A percentile compares a stretch with the other conserved stretches of the same genome.
Conservation (phyloP, 2,113 vertebrate species). For the Rhagologus leucostigma region DNA sequence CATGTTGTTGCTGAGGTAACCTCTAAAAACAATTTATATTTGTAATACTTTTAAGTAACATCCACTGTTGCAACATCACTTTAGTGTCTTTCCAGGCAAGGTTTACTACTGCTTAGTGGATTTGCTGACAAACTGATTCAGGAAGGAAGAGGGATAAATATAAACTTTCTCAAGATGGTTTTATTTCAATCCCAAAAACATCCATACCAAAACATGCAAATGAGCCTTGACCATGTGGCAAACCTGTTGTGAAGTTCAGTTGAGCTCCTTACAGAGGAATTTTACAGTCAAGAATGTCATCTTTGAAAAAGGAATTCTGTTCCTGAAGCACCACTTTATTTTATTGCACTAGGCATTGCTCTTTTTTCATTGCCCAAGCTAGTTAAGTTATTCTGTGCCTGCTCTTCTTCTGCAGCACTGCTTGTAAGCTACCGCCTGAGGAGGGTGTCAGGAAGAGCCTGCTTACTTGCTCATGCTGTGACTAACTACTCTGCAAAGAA, state of each 20-base stretch:
- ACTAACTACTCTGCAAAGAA: background rate
- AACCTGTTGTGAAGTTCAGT: background rate
- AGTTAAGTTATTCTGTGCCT: background rate
- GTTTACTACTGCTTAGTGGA: background rate
- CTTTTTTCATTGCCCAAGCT: background rate
- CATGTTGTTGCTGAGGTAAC: background rate
- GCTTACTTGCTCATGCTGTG: background rate
- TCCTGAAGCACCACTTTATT: background rate
- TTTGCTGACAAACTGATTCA: background rate
- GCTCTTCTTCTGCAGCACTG: background rate
- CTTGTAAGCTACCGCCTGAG: rapidly evolving
- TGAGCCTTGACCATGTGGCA: background rate
- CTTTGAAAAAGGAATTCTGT: background rate
- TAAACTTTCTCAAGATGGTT: background rate
- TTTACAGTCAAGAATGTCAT: background rate
- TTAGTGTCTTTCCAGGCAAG: background rate
- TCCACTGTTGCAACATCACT: background rate
- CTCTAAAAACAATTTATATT: background rate
- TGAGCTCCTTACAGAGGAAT: background rate
- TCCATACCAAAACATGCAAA: background rate
- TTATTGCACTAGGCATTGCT: background rate
- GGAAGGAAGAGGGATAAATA: background rate
- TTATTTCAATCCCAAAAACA: background rate
- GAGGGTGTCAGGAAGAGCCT: background rate
- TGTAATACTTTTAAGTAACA: background rate